Percentiles rank a stretch among this genome's conserved stretches.
Conservation (phyloP, 2,113 vertebrate species). For the Sorex araneus region DNA sequence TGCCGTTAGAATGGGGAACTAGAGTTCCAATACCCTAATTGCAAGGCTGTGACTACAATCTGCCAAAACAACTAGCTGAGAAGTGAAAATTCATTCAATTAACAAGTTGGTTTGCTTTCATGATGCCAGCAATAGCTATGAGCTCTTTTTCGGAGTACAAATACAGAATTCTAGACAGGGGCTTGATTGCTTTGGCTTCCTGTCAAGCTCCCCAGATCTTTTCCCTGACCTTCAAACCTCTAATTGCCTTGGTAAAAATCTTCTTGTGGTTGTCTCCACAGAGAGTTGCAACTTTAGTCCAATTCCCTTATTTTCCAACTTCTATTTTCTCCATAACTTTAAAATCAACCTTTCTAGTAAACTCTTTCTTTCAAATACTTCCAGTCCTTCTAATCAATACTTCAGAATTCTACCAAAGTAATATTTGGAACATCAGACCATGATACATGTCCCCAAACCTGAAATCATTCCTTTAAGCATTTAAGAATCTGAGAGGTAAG, state of each 20-base stretch:
- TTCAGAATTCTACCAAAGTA: not conserved
- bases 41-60: constrained; percentile 36
- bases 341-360: not conserved
- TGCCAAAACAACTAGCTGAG: constrained; percentile 50
- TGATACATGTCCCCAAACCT: not conserved
- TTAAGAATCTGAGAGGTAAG: not conserved
- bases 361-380: not conserved
- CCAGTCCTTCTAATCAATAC: not conserved
- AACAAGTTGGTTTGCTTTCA: constrained; percentile 60
- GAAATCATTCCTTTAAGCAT: not conserved
- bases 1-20: constrained; percentile 43
- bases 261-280: not conserved
- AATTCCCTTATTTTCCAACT: not conserved
- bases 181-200: not conserved
- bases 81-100: constrained; percentile 72
- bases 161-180: not conserved
- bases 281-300: not conserved
- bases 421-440: not conserved
- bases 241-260: not conserved
- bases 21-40: constrained; percentile 5
- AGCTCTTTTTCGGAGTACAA: constrained; percentile 25
- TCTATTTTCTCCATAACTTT: not conserved
- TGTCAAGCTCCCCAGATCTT: not conserved
- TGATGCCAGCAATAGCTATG: constrained; percentile 27
- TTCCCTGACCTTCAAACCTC: not conserved